These are phyloP conservation scores for Calephelis perditalis DNA, from an alignment of 2,888 invertebrate species.

Conservation along the genomic window DNA sequence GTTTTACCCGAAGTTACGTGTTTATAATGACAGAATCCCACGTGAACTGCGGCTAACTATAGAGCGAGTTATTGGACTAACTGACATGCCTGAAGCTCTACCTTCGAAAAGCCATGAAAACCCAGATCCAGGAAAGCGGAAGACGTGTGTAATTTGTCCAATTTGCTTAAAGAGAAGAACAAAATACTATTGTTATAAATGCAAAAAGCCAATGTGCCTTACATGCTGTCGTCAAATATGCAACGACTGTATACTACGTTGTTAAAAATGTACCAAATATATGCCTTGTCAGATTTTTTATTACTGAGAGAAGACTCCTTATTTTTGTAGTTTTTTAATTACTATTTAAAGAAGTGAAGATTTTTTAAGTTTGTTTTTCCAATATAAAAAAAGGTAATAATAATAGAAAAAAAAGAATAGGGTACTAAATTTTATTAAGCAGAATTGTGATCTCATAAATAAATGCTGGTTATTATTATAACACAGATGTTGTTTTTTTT, in stretches of 20 bases:
- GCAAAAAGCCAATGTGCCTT: slow-evolving; percentile 1
- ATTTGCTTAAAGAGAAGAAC: neutral
- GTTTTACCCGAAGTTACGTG: slow-evolving; percentile 1
- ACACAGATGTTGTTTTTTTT: too few species aligned
- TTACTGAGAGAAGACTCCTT: neutral
- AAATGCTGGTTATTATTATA: too few species aligned
- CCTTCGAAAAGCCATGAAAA: neutral
- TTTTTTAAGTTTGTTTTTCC: slow-evolving; percentile 1
- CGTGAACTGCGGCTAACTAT: neutral
- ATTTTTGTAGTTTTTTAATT: neutral
- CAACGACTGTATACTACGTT: neutral
- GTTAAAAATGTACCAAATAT: neutral
- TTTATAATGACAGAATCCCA: neutral
- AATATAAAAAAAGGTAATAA: neutral
- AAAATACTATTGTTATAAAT: neutral
- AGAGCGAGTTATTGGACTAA: neutral
- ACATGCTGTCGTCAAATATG: slow-evolving; percentile 1
- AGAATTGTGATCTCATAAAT: neutral
- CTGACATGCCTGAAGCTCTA: slow-evolving; percentile 2
- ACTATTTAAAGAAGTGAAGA: neutral
- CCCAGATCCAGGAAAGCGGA: neutral
- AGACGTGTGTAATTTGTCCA: slow-evolving; percentile 1
- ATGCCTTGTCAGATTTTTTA: neutral
- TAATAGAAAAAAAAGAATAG: too few species aligned
- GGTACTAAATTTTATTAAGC: slow-evolving; percentile 1